These are phyloP conservation scores for Hymenopus coronatus DNA, from an alignment of 2,888 invertebrate genomes.

Conservation along the genomic window DNA sequence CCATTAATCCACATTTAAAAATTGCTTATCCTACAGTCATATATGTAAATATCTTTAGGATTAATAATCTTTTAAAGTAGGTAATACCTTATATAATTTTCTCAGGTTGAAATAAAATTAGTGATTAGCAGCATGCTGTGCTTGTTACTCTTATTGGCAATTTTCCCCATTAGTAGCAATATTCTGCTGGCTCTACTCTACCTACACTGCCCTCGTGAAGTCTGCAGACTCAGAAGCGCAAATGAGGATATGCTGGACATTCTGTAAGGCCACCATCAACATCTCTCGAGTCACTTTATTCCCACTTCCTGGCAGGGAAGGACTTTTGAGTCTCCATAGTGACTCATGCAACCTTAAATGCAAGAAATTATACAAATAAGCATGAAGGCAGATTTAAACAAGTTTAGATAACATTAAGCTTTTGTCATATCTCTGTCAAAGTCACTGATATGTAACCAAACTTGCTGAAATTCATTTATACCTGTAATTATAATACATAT, in stretches of 20 bases:
- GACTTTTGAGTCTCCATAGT: constrained; percentile 67
- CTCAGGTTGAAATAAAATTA: neutral
- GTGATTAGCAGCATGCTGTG: neutral
- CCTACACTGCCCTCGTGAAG: constrained; percentile 43
- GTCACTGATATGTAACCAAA: too few species aligned
- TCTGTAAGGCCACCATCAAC: constrained; percentile 90
- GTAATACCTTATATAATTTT: too few species aligned
- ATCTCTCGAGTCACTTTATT: constrained; percentile 66
- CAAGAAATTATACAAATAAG: constrained; percentile 9
- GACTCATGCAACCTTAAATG: constrained; percentile 64
- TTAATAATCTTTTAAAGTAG: too few species aligned
- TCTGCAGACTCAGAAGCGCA: constrained; percentile 66
- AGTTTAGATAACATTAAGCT: neutral
- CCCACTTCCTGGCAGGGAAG: constrained; percentile 43
- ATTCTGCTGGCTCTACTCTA: neutral
- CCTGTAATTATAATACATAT: too few species aligned
- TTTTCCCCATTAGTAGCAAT: neutral
- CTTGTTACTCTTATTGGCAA: neutral
- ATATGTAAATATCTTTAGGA: too few species aligned
- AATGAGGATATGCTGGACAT: constrained; percentile 75
- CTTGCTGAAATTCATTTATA: neutral
- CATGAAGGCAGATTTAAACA: neutral
- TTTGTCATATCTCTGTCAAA: neutral
- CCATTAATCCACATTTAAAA: too few species aligned
- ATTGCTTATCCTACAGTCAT: too few species aligned